These are phyloP conservation scores for Linepithema humile DNA, from an alignment of 1,140 invertebrate species.

Conservation along the genomic window DNA sequence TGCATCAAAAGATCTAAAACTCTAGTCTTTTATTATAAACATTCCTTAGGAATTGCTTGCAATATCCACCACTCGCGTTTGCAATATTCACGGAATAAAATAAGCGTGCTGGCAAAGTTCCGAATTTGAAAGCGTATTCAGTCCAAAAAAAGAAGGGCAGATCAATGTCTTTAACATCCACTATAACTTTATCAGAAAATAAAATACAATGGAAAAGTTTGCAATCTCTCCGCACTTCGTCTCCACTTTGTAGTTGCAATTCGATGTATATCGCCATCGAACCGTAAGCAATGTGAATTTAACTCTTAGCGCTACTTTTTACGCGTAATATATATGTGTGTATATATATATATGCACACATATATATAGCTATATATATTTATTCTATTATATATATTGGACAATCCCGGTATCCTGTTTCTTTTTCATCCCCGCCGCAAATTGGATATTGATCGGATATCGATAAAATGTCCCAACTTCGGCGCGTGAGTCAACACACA, in stretches of 20 bases:
- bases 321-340: too few relatives aligned
- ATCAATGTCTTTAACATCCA: not conserved
- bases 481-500: not conserved
- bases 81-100: too few relatives aligned
- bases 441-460: slow-evolving; percentile 57
- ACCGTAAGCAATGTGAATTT: not conserved
- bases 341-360: not conserved
- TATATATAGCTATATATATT: too few relatives aligned
- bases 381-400: not conserved
- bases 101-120: not conserved
- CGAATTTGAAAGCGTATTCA: not conserved
- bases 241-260: not conserved
- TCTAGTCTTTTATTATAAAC: not conserved
- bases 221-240: not conserved
- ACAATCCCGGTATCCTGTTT: slow-evolving; percentile 38
- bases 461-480: not conserved
- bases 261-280: not conserved
- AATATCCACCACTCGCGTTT: too few relatives aligned
- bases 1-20: too few relatives aligned
- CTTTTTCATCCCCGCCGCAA: slow-evolving; percentile 28
- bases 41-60: not conserved
- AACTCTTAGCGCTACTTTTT: not conserved
- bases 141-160: not conserved
- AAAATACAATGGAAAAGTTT: not conserved
- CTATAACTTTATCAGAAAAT: not conserved